Conservation (phyloP, 2,113 vertebrate genomes). For the Elephas maximus region DNA sequence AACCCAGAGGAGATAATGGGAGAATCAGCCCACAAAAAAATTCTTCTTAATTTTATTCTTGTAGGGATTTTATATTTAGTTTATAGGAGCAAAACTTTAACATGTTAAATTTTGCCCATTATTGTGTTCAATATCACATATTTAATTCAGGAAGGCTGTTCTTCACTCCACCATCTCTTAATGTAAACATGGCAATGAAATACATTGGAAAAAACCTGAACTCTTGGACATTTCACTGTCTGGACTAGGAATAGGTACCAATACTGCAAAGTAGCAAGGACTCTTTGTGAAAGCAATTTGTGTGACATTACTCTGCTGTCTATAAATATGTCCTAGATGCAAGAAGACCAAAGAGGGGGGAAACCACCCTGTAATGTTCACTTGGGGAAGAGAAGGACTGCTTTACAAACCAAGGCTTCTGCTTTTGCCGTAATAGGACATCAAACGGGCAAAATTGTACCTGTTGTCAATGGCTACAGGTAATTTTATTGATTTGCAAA, state of each 20-base stretch:
- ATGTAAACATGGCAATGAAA: slow-evolving; percentile 26
- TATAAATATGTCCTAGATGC: slow-evolving; percentile 69
- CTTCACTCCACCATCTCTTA: background rate
- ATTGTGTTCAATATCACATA: slow-evolving; percentile 39
- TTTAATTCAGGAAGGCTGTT: slow-evolving; percentile 45
- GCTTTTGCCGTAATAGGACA: slow-evolving; percentile 84
- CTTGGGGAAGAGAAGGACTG: slow-evolving; percentile 65
- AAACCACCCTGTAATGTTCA: slow-evolving; percentile 60
- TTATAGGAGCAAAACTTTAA: slow-evolving; percentile 15
- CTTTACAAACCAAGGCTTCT: slow-evolving; percentile 74
- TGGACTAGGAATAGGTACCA: slow-evolving; percentile 13
- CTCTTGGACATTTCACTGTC: slow-evolving; percentile 52
- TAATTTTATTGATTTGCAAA: slow-evolving; percentile 88
- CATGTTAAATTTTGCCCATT: slow-evolving; percentile 28
- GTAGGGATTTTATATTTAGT: background rate
- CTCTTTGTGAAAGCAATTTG: slow-evolving; percentile 71
- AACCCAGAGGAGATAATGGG: background rate
- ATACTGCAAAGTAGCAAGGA: slow-evolving; percentile 68
- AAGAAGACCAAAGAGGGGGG: background rate
- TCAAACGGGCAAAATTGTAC: slow-evolving; percentile 88
- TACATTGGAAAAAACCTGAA: background rate
- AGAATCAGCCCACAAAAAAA: background rate
- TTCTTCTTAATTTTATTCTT: slow-evolving; percentile 47
- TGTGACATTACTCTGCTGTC: slow-evolving; percentile 71
- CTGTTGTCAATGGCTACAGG: slow-evolving; percentile 86